phyloP scores from a whole-genome alignment of 1,140 invertebrate genomes.

The Aphaenogaster rudis region DNA sequence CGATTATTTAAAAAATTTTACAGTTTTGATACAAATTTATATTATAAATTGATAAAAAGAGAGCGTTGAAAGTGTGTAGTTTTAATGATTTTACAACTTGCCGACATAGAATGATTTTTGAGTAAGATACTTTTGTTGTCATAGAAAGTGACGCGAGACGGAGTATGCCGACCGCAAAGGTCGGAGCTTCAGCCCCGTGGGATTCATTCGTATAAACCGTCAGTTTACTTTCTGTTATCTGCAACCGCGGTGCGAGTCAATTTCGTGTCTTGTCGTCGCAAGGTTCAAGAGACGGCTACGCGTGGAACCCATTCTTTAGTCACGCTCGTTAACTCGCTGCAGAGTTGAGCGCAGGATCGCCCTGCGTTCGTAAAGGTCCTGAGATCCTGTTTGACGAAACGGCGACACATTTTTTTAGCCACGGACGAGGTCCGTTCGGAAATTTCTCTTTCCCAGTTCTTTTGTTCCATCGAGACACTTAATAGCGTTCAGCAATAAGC shows the following conservation, averaged over 20 bases:
- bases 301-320: slow-evolving; percentile 73
- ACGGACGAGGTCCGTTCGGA: not conserved
- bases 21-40: not conserved
- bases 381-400: slow-evolving; percentile 19
- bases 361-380: slow-evolving; percentile 32
- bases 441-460: slow-evolving; percentile 21
- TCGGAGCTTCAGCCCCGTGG: slow-evolving; percentile 8
- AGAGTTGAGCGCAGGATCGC: slow-evolving; percentile 6
- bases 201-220: slow-evolving; percentile 18
- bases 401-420: slow-evolving; percentile 3
- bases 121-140: not conserved
- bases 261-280: slow-evolving; percentile 29
- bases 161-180: not conserved
- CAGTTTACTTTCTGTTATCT: slow-evolving; percentile 38
- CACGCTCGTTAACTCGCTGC: slow-evolving; percentile 77
- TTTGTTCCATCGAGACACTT: not conserved
- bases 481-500: not conserved
- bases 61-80: not conserved
- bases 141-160: not conserved
- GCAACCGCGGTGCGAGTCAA: not conserved
- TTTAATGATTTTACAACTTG: not conserved
- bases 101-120: not conserved
- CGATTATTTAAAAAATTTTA: not conserved
- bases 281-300: not conserved
- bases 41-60: not conserved